phyloP scores from a whole-genome alignment of 2,113 vertebrate species.

The Notarius quadriscutis region DNA sequence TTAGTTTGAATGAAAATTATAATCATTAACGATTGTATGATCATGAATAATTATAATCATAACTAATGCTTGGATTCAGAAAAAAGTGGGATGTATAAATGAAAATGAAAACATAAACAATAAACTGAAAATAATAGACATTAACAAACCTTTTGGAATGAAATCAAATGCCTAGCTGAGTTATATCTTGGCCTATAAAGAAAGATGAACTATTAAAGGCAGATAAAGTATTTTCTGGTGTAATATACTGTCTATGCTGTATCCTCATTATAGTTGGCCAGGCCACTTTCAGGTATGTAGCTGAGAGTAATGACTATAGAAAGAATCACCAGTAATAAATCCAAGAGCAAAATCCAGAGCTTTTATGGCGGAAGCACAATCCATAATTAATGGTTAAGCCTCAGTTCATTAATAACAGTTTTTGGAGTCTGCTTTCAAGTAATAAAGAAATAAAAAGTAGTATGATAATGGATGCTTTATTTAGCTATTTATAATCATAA shows the following conservation, averaged over 20 bases:
- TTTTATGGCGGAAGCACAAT: background rate
- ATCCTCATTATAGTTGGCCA: slow-evolving; percentile 20
- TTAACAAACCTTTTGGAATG: background rate
- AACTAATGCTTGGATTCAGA: background rate
- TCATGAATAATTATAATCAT: no score
- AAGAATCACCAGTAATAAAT: slow-evolving; percentile 23
- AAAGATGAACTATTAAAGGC: background rate
- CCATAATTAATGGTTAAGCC: background rate
- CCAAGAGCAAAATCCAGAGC: background rate
- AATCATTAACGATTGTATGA: no score
- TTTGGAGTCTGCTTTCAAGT: background rate
- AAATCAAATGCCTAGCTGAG: background rate
- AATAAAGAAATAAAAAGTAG: background rate
- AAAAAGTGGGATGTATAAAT: background rate
- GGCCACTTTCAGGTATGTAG: background rate
- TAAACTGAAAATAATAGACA: no score
- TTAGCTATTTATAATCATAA: background rate
- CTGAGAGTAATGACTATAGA: slow-evolving; percentile 14
- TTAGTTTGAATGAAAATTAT: background rate
- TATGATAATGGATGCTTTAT: background rate
- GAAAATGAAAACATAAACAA: background rate
- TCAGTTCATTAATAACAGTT: slow-evolving; percentile 2
- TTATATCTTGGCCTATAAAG: background rate
- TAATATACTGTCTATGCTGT: background rate
- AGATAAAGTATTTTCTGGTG: slow-evolving; percentile 12